These are phyloP conservation scores for Brevipalpus yothersi DNA, from an alignment of 1,140 invertebrate species.

Conservation along the genomic window DNA sequence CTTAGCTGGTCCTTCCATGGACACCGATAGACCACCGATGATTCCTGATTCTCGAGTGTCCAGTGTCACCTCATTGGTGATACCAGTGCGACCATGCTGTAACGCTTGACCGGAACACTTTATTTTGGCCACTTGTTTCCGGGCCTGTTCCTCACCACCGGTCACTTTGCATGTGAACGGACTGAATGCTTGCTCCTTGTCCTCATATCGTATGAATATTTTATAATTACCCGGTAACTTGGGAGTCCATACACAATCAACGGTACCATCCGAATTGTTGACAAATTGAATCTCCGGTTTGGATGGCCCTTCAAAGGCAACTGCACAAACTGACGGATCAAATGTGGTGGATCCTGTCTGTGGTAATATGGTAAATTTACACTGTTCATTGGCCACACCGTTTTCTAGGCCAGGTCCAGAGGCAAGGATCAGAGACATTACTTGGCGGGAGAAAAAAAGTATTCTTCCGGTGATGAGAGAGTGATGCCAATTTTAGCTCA, in stretches of 20 bases:
- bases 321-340: conserved; percentile 17
- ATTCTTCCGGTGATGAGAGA: no score
- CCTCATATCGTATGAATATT: conserved; percentile 11
- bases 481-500: no score
- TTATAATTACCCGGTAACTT: conserved; percentile 12
- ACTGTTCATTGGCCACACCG: not conserved
- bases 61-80: conserved; percentile 7
- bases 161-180: conserved; percentile 10
- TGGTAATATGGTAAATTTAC: conserved; percentile 25
- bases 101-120: conserved; percentile 8
- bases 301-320: conserved; percentile 21
- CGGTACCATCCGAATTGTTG: conserved; percentile 27
- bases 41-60: conserved; percentile 10
- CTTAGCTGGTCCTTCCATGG: conserved; percentile 27
- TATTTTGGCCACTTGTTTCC: conserved; percentile 5
- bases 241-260: conserved; percentile 18
- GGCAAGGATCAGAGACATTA: not conserved
- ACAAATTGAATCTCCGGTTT: conserved; percentile 28
- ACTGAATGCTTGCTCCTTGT: conserved; percentile 6
- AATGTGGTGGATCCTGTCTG: conserved; percentile 20
- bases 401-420: not conserved
- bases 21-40: conserved; percentile 22
- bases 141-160: conserved; percentile 4
- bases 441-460: no score
- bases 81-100: conserved; percentile 1